Evolutionary conservation across 2,797 vertebrate species (phyloP), one percentile per base, ranked within the genome.

Genomic region (Mallotus villosus): DNA sequence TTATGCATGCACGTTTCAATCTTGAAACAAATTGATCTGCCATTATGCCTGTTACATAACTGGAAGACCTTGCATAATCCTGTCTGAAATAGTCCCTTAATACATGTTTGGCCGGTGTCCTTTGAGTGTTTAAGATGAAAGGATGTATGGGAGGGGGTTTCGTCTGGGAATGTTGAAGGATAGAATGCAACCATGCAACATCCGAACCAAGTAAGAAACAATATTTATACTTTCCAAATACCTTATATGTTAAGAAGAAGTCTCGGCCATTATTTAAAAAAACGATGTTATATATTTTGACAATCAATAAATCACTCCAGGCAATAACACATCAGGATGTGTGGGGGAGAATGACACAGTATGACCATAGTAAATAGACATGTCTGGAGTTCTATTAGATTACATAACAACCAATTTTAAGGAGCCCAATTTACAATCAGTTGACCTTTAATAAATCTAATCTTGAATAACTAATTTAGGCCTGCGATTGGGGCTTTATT

Each of bases 51-150:
- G 93, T 95, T 95, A 55, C 16, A n/a, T 55, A 95, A 94, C 92
- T 89, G 82, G 91, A 92, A 94, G 91, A 91, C 93, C 92, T 93
- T 93, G 93, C 93, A 93, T 94, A 91, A 92, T 89, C 90, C 91
- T 90, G 92, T 89, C 92, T 91, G 92, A 94, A 95, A 93, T 90
- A 92, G 93, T 94, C 94, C 94, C 92, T 88, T 90, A 92, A 93
- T 91, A 91, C 91, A 17, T 85, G 92, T 94, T 90, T 91, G 92
- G 91, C 87, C 60, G 16, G 82, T 70, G 69, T 85, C 91, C 88
- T 92, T 93, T 91, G 88, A 91, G 88, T 70, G 64, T 58, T 59
- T 41, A 77, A 74, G 70, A 70, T 72, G 64, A 57, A 66, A 70
- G 61, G 59, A 32, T 71, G 41, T 49, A 32, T 61, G 73, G 63